These are phyloP conservation scores for Agrotis segetum DNA, from an alignment of 2,888 invertebrate genomes.

Conservation along the genomic window DNA sequence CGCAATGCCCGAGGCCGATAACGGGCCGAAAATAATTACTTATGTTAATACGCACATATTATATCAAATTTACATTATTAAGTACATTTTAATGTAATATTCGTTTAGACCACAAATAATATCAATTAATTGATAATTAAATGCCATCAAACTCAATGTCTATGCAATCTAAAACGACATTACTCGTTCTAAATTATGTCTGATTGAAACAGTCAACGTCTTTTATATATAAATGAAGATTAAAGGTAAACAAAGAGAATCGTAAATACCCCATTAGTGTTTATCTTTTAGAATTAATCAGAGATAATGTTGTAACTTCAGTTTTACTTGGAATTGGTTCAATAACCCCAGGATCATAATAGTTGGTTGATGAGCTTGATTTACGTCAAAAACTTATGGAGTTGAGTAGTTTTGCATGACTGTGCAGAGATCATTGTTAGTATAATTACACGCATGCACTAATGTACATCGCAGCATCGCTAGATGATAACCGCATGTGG, in stretches of 20 bases:
- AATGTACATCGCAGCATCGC: not conserved
- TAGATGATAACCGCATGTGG: not conserved
- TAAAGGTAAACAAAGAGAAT: constrained; percentile 44
- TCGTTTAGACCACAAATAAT: no score
- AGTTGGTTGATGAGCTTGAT: not conserved
- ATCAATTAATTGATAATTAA: no score
- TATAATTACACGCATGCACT: not conserved
- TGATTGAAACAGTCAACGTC: constrained; percentile 39
- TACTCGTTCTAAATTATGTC: constrained; percentile 6
- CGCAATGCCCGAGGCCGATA: no score
- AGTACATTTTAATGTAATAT: no score
- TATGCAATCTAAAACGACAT: constrained; percentile 36
- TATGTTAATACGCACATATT: no score
- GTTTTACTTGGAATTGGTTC: constrained; percentile 25
- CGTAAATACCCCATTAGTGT: constrained; percentile 55
- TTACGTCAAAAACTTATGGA: constrained; percentile 7
- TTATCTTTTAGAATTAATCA: constrained; percentile 66
- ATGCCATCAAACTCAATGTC: constrained; percentile 36
- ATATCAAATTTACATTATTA: no score
- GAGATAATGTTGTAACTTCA: constrained; percentile 62
- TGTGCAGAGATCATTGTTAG: not conserved
- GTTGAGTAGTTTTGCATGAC: not conserved
- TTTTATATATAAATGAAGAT: constrained; percentile 47
- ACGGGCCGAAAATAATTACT: no score
- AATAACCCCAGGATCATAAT: constrained; percentile 5